A percentile compares a stretch with the other conserved stretches of the same genome.
These are phyloP conservation scores for Neodiprion pinetum DNA, from an alignment of 1,140 invertebrate genomes.

Conservation along the genomic window DNA sequence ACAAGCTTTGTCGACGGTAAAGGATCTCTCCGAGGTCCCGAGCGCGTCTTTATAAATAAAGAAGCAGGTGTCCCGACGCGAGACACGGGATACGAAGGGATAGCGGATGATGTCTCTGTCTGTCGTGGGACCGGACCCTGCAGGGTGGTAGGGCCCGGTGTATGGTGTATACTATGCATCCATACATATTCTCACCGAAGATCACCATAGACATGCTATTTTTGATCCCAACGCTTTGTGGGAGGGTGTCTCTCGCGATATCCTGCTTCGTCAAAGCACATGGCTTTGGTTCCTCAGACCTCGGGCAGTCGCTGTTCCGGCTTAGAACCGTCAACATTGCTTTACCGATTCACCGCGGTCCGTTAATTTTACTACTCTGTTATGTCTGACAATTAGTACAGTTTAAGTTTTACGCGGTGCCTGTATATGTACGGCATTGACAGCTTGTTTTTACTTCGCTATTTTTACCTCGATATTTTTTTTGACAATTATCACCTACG, in stretches of 20 bases:
- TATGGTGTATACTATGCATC: not conserved
- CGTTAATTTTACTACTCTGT: not conserved
- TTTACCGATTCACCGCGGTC: not conserved
- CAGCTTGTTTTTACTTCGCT: not conserved
- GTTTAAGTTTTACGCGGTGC: not conserved
- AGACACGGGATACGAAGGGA: constrained; percentile 1
- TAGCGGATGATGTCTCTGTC: not conserved
- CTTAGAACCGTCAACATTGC: constrained; percentile 9
- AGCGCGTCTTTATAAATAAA: constrained; percentile 19
- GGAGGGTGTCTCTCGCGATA: constrained; percentile 32
- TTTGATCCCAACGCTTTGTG: constrained; percentile 38
- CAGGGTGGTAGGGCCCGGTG: not conserved
- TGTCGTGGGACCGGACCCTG: not conserved
- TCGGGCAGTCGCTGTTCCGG: constrained; percentile 27
- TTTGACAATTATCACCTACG: too few relatives aligned
- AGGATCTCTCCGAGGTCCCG: not conserved
- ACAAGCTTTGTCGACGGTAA: too few relatives aligned
- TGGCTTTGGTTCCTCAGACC: constrained; percentile 34
- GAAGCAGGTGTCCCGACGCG: constrained; percentile 19
- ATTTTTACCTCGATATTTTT: not conserved
- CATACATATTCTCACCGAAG: not conserved
- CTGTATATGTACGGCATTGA: not conserved
- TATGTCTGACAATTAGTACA: too few relatives aligned
- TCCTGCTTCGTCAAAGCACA: constrained; percentile 36
- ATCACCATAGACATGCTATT: constrained; percentile 32